Evolutionary conservation across 35 echinoderm and acorn worm species (phyloP).

Genomic region (Amphiura filiformis): DNA sequence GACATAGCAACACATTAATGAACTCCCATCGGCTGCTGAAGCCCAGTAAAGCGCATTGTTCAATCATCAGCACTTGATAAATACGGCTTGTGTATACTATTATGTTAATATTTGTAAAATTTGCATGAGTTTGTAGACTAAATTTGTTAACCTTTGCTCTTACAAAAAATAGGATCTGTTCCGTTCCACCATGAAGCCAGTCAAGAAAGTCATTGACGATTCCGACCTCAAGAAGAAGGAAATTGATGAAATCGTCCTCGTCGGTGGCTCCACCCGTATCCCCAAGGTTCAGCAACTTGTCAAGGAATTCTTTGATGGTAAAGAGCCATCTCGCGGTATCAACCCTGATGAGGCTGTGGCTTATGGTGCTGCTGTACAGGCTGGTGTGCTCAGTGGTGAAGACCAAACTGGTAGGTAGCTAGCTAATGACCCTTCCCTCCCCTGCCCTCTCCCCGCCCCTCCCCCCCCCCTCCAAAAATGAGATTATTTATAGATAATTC

Average conservation of each 20-base stretch:
- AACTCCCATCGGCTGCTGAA: no score
- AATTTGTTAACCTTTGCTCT: no score
- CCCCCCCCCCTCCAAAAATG: background rate
- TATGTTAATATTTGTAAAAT: no score
- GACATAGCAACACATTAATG: no score
- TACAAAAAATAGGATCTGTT: constrained; percentile 86
- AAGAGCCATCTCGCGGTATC: constrained; percentile 88
- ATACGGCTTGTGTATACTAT: no score
- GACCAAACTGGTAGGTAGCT: constrained; percentile 73
- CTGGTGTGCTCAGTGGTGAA: constrained; percentile 90
- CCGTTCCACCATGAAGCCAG: constrained; percentile 88
- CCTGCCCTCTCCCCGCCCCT: background rate
- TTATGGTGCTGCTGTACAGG: constrained; percentile 95
- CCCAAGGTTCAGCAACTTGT: constrained; percentile 82
- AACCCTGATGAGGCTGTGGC: constrained; percentile 97
- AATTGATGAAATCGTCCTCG: constrained; percentile 88
- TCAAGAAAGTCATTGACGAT: constrained; percentile 79
- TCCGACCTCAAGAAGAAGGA: constrained; percentile 74
- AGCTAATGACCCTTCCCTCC: background rate
- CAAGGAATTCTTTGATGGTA: constrained; percentile 71
- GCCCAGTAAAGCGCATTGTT: no score
- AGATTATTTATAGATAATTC: background rate
- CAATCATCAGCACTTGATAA: no score
- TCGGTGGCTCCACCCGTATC: constrained; percentile 95
- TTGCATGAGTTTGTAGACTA: no score